Evolutionary conservation across 1,140 invertebrate genomes (phyloP).

Genomic region (Drosophila sp.): DNA sequence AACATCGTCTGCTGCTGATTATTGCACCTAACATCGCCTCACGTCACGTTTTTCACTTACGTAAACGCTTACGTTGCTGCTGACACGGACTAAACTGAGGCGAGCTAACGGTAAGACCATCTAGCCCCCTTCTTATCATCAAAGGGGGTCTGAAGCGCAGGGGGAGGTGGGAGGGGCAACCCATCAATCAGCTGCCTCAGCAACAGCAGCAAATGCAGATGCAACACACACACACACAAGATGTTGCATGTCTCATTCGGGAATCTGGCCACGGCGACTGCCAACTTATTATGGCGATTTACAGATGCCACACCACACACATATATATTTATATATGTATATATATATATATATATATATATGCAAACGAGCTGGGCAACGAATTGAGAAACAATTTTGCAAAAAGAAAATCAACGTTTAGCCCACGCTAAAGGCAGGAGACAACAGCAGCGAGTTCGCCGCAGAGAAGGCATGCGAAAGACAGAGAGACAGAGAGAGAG

Average conservation of each 20-base stretch:
- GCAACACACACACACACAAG: conserved; percentile 2
- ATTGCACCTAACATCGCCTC: neutral
- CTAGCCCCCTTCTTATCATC: no score
- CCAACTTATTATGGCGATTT: conserved; percentile 72
- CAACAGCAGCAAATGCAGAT: conserved; percentile 11
- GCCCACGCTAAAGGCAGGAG: conserved; percentile 16
- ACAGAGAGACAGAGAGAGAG: conserved; percentile 1
- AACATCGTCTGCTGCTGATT: neutral
- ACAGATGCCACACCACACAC: conserved; percentile 27
- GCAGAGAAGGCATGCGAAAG: no score
- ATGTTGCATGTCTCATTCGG: conserved; percentile 15
- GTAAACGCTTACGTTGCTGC: conserved; percentile 42
- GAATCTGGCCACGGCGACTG: conserved; percentile 28
- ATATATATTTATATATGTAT: neutral
- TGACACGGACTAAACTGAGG: conserved; percentile 14
- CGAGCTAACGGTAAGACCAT: conserved; percentile 2
- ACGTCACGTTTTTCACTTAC: conserved; percentile 33
- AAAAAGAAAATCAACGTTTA: conserved; percentile 77
- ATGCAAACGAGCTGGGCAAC: conserved; percentile 51
- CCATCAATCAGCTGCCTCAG: conserved; percentile 32
- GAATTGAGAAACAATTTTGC: conserved; percentile 78
- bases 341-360: neutral
- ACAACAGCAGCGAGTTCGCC: neutral
- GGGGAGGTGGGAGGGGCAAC: conserved; percentile 3
- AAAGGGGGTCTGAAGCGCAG: no score